Evolutionary conservation across 2,113 vertebrate species (phyloP), one percentile per base, ranked within the genome.

Genomic region (Stegastes partitus): DNA sequence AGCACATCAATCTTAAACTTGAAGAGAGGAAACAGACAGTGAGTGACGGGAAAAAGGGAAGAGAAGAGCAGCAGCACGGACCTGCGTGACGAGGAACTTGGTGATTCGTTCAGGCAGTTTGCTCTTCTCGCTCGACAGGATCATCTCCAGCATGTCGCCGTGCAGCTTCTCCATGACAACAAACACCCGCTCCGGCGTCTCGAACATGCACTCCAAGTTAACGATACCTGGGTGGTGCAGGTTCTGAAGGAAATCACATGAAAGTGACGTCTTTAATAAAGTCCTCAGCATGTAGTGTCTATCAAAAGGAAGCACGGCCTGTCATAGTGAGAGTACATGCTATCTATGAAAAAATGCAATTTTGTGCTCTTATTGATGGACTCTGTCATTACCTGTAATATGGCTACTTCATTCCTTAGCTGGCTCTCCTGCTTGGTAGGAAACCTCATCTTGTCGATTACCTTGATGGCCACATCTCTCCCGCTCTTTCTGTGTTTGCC

Each of bases 141-240:
- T 99, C 98, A 99, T 99, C 93, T 99, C 98, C 89, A 99, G 89
- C 98, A 99, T 99, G 92, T 99, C 98, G 3, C 98, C 98, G 5
- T 99, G 98, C 53, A 99, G 95, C 90, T 99, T 99, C 93, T 99
- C 98, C 98, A 99, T 99, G 75, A 99, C 97, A 16, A 99, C 98
- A 88, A 99, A 99, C 70, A 99, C 98, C 39, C 98, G 93, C 89
- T 99, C 98, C 0, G 97, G 97, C 0, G 98, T 99, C 94, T 99
- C 98, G 82, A 99, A 99, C 98, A 99, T 99, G 77, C 97, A 98
- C 93, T 99, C 98, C 94, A 99, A 93, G 92, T 99, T 99, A 67
- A 99, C 98, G 71, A 99, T 99, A 55, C 98, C 98, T 82, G 97
- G 98, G 83, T 99, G 98, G 84, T 99, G 98, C 85, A 99, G 95